Evolutionary conservation across 2,797 vertebrate genomes (phyloP), one percentile per base, ranked within the genome.

Genomic region (Glyptemys insculpta): DNA sequence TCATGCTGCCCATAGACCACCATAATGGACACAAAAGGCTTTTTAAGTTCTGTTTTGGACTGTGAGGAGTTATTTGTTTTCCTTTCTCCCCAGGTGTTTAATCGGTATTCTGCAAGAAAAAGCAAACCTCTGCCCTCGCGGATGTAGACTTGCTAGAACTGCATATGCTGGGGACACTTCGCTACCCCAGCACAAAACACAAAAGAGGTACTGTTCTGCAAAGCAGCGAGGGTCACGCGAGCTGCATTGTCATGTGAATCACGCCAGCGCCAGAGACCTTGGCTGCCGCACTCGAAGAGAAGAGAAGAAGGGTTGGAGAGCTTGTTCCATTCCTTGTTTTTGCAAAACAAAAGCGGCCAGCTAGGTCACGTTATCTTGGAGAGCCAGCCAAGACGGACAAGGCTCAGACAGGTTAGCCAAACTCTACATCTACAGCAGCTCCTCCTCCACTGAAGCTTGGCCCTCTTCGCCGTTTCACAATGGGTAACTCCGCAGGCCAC

Each of bases 381-480:
- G 4, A 0, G 12, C 14, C 19, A 25, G 23, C 52, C 53, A 65
- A 80, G 34, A 37, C 53, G 37, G 18, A 31, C 59, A 37, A 3
- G 0, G 57, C 6, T 0, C 5, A 27, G 19, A 81, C 9, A 0
- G 1, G 68, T 86, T 74, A 87, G 23, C 90, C 37, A 18, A 76
- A 8, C 10, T 18, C 12, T 1, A 0, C 27, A 62, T 85, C 37
- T 6, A 19, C 34, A 83, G 76, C 62, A 47, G 2, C 37, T 19
- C 37, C 47, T 25, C 7, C 4, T 23, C 49, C 23, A 0, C 93
- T 37, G 37, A 1, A 62, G 59, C 25, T 90, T 50, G 56, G 8
- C 29, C 7, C 52, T 65, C 74, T 81, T 5, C 4, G 16, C 54
- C 49, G 19, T 89, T 62, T 83, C 86, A 92, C 85, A 44, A 44